phyloP scores from a whole-genome alignment of 2,888 invertebrate species.

The Melolontha melolontha region DNA sequence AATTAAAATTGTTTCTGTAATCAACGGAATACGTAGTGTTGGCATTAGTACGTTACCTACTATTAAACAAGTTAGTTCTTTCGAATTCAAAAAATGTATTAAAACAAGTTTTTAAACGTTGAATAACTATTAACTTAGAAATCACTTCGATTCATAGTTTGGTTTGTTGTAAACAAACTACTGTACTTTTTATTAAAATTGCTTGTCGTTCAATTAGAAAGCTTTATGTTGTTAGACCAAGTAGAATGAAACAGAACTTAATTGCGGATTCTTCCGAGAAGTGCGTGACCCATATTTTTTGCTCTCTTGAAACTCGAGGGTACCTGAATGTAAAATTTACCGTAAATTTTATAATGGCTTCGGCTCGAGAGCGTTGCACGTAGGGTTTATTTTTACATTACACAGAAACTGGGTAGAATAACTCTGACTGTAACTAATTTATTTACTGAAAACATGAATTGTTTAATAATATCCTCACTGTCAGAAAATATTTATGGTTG shows the following conservation, averaged over 20 bases:
- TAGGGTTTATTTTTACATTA: slow-evolving; percentile 21
- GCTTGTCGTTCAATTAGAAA: slow-evolving; percentile 17
- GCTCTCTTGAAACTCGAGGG: slow-evolving; percentile 14
- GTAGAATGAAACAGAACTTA: slow-evolving; percentile 23
- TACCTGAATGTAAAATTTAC: slow-evolving; percentile 43
- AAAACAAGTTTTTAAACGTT: neutral
- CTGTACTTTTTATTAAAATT: slow-evolving; percentile 3
- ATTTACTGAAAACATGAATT: slow-evolving; percentile 34
- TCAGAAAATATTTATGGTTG: slow-evolving; percentile 25
- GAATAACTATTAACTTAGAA: neutral
- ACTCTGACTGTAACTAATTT: slow-evolving; percentile 23
- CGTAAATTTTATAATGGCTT: slow-evolving; percentile 36
- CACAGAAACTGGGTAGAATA: slow-evolving; percentile 17
- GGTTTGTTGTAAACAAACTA: neutral
- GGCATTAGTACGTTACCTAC: no score
- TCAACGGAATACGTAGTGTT: no score
- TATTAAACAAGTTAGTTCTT: no score
- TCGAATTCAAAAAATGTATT: neutral
- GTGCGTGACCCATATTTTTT: slow-evolving; percentile 42
- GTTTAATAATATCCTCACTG: slow-evolving; percentile 33
- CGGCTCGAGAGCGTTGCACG: neutral
- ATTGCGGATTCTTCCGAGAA: slow-evolving; percentile 41
- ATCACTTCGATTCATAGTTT: slow-evolving; percentile 2
- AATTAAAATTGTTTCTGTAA: no score
- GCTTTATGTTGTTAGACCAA: slow-evolving; percentile 14